phyloP scores from a whole-genome alignment of 1,140 invertebrate species.

The Zaprionus kolodkinae region DNA sequence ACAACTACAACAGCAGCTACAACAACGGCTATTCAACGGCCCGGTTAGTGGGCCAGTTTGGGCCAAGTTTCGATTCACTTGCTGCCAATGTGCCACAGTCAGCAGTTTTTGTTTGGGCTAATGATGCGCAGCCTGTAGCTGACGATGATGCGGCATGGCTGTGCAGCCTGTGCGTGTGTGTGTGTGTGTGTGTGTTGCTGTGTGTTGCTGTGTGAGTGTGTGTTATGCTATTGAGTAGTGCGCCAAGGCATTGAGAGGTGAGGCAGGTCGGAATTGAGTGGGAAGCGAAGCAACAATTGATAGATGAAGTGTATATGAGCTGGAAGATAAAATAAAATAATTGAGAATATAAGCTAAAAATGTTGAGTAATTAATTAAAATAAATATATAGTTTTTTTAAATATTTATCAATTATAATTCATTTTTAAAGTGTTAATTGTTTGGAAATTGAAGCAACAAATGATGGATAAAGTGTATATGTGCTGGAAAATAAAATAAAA shows the following conservation, averaged over 20 bases:
- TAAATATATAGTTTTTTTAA: too few species aligned
- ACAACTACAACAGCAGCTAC: conserved; percentile 5
- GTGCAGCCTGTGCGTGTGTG: conserved; percentile 36
- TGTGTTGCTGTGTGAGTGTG: neutral
- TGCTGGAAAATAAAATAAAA: too few species aligned
- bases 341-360: neutral
- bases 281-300: neutral
- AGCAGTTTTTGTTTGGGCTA: conserved; percentile 74
- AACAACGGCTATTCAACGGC: conserved; percentile 13
- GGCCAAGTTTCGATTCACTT: conserved; percentile 29
- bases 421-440: too few species aligned
- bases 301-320: neutral
- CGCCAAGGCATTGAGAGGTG: neutral
- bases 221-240: conserved; percentile 11
- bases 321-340: neutral
- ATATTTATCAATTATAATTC: too few species aligned
- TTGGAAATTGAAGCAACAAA: too few species aligned
- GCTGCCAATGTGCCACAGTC: conserved; percentile 66
- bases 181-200: neutral
- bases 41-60: conserved; percentile 42
- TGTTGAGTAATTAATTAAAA: too few species aligned
- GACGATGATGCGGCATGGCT: conserved; percentile 39
- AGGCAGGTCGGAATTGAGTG: neutral
- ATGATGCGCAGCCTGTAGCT: conserved; percentile 70
- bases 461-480: too few species aligned